Evolutionary conservation across 2,113 vertebrate species (phyloP), one percentile per base, ranked within the genome.

Genomic region (Misgurnus anguillicaudatus): DNA sequence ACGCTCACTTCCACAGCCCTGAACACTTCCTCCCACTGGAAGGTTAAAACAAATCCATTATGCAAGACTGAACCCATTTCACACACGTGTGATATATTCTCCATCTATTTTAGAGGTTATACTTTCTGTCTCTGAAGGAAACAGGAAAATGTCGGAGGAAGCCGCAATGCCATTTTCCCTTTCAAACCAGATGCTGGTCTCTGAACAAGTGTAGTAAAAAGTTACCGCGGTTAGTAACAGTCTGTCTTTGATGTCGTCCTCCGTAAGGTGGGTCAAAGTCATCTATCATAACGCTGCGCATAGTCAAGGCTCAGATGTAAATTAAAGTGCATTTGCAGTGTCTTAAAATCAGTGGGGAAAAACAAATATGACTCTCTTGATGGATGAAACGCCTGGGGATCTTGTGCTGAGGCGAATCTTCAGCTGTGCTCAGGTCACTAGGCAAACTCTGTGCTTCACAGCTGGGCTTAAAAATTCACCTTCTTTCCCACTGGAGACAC

Each of bases 321-420:
- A 92, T 93, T 57, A 93, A 94, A 92, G 83, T 85, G 86, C 88
- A 89, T 94, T 95, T 91, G 86, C 90, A 87, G 90, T 90, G 90
- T 91, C 89, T 92, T 89, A 92, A 88, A 92, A 92, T 92, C 92
- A 91, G 85, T 90, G 92, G 91, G 80, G 83, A 91, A 86, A 89
- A 91, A 88, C 90, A 94, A 89, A 91, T 94, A 93, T 85, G 93
- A 91, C 91, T 83, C 90, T 85, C 80, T 87, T 95, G 95, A 97
- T 94, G 90, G 93, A 95, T 95, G 91, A 88, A 88, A 82, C 86
- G 80, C 81, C 90, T 88, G 80, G 83, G 79, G 88, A 81, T 83
- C 87, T 85, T 84, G n/a, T 84, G 87, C 87, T 82, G 83, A 85
- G 88, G 91, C 90, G 91, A 88, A 87, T 87, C 88, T 83, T 92